Percentiles rank a stretch among this genome's conserved stretches.
phyloP scores from a whole-genome alignment of 2,797 vertebrate genomes.

The Phalloptychus januarius region DNA sequence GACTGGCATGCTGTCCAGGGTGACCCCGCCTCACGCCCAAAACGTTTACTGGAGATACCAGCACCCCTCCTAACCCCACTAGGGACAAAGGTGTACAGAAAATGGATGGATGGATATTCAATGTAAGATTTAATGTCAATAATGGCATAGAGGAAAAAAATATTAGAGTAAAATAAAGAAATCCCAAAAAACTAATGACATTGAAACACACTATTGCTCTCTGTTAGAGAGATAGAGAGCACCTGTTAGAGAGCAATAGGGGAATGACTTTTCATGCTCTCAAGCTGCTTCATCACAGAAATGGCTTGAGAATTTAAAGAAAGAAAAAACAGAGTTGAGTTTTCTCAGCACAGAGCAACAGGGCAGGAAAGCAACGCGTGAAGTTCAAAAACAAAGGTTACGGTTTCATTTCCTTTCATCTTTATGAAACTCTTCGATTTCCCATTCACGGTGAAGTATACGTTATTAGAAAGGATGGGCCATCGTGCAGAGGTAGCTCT shows the following conservation, averaged over 20 bases:
- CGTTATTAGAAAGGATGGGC: constrained; percentile 19
- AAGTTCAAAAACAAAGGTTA: constrained; percentile 13
- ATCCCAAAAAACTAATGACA: constrained; percentile 30
- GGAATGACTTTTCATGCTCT: constrained; percentile 54
- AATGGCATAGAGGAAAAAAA: background rate
- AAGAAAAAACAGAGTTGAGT: constrained; percentile 26
- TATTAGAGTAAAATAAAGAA: constrained; percentile 1
- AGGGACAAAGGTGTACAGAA: too few species aligned
- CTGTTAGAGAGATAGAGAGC: too few species aligned
- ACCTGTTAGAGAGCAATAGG: too few species aligned
- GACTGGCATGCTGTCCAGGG: too few species aligned
- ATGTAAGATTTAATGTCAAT: constrained; percentile 10
- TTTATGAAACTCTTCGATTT: constrained; percentile 24
- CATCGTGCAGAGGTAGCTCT: constrained; percentile 8
- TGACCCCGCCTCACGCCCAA: too few species aligned
- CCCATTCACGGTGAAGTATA: constrained; percentile 27
- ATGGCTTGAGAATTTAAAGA: constrained; percentile 32
- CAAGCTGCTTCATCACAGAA: constrained; percentile 37
- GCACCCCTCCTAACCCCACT: too few species aligned
- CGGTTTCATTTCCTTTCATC: constrained; percentile 41
- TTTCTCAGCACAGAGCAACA: constrained; percentile 20
- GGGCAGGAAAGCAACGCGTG: background rate
- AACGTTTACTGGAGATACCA: too few species aligned
- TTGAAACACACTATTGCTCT: constrained; percentile 53
- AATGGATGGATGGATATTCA: too few species aligned